phyloP scores from a whole-genome alignment of 2,113 vertebrate genomes.

The Halcyon senegalensis region DNA sequence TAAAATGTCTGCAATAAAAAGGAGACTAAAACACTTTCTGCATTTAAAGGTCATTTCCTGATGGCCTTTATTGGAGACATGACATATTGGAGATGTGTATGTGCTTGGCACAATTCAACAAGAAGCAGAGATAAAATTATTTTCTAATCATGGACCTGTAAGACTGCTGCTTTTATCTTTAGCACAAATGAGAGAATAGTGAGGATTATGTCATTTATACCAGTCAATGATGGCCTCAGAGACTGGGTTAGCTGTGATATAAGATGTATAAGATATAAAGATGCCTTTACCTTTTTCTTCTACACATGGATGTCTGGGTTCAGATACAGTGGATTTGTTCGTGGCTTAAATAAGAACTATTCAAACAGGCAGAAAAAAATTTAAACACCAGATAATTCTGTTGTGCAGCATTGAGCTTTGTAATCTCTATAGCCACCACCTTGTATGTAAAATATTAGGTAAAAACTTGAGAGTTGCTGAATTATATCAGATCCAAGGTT shows the following conservation, averaged over 20 bases:
- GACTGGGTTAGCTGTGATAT: background rate
- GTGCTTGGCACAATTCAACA: accelerated
- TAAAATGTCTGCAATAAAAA: background rate
- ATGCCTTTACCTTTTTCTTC: background rate
- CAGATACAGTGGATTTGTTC: background rate
- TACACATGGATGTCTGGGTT: background rate
- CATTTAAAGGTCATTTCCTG: background rate
- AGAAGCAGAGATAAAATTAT: background rate
- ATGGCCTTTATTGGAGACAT: background rate
- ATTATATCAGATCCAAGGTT: background rate
- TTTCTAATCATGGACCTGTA: background rate
- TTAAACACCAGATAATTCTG: background rate
- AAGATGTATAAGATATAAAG: too few species aligned
- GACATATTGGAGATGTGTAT: background rate
- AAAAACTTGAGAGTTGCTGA: background rate
- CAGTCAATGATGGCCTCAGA: background rate
- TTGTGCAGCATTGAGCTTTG: background rate
- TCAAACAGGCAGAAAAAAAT: background rate
- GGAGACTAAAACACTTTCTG: background rate
- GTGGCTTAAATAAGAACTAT: background rate
- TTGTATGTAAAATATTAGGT: background rate
- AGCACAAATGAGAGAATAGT: background rate
- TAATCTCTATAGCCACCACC: background rate
- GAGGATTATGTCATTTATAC: background rate
- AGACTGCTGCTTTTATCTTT: background rate